Evolutionary conservation across 2,113 vertebrate species (phyloP), one percentile per base, ranked within the genome.

Genomic region (Ornithorhynchus anatinus): DNA sequence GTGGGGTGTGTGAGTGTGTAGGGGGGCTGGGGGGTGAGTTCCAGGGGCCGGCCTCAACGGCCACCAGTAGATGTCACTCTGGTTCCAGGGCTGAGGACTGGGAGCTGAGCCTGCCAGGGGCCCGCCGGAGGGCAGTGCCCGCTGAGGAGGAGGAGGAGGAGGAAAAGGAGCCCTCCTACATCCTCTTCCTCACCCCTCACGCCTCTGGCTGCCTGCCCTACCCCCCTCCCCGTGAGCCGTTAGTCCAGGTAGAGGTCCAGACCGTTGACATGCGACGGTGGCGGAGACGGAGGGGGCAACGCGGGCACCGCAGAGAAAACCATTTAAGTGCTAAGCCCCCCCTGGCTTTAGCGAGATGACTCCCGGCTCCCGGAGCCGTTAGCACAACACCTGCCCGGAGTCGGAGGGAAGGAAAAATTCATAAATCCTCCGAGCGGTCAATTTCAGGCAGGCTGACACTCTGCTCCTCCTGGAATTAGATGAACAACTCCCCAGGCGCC

Each of bases 241-340:
- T 42, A 37, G 72, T 38, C 59, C 68, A 66, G 48, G 64, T 48
- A 6, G 36, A n/a, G n/a, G 70, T 84, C 87, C 65, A 0, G 77
- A 59, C 68, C 76, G 84, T 79, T 91, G 91, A 91, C 89, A 92
- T 83, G 75, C 80, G 83, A 85, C 90, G 88, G 78, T n/a, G n/a
- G n/a, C n/a, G n/a, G n/a, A n/a, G n/a, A n/a, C n/a, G n/a, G n/a
- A n/a, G n/a, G n/a, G n/a, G n/a, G n/a, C n/a, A n/a, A 92, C 89
- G 90, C 87, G n/a, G 1, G 1, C 20, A 11, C 79, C 22, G 4
- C 86, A 81, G 65, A 80, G 85, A 92, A 92, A 93, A 91, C 87
- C 92, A 87, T 90, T 93, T 93, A 89, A 88, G 86, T 63, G 66
- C 85, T 92, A 93, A 92, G 91, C 92, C 81, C 58, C 84, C 57